Conservation (phyloP, 2,888 invertebrate species). For the Thymelicus sylvestris region DNA sequence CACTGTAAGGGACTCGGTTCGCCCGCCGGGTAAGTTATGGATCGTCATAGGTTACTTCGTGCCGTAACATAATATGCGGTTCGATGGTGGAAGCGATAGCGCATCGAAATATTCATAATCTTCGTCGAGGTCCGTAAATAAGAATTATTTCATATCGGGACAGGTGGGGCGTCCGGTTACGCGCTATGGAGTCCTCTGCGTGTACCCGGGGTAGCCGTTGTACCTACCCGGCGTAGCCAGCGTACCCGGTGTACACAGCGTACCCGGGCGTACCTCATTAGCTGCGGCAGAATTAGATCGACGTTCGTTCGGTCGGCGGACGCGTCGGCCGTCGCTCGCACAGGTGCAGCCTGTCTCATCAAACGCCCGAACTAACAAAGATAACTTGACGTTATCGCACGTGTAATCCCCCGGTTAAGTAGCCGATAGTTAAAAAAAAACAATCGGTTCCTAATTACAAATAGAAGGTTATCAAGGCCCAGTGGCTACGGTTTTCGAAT, state of each 20-base stretch:
- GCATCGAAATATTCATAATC: constrained; percentile 76
- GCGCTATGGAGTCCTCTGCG: constrained; percentile 43
- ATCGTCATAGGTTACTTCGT: constrained; percentile 63
- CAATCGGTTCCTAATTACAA: constrained; percentile 36
- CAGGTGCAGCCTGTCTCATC: constrained; percentile 73
- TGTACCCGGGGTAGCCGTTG: no score
- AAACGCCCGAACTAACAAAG: constrained; percentile 56
- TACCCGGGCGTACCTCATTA: constrained; percentile 59
- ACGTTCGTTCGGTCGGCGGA: constrained; percentile 42
- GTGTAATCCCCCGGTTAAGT: constrained; percentile 66
- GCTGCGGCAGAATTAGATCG: constrained; percentile 75
- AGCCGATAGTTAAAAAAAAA: constrained; percentile 51
- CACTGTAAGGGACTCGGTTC: constrained; percentile 45
- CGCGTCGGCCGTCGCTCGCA: constrained; percentile 42
- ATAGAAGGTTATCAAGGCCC: constrained; percentile 21
- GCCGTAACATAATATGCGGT: constrained; percentile 75
- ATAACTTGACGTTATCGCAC: constrained; percentile 69
- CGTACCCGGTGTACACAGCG: no score
- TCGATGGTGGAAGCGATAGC: constrained; percentile 69
- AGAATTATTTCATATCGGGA: constrained; percentile 77
- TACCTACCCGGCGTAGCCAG: no score
- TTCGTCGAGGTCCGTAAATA: constrained; percentile 77
- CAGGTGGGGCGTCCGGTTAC: constrained; percentile 81
- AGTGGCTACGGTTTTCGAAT: constrained; percentile 2
- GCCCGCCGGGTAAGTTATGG: constrained; percentile 63